Percentiles rank a stretch among this genome's conserved stretches.
phyloP scores from a whole-genome alignment of 2,797 vertebrate species.

The Acridotheres tristis region DNA sequence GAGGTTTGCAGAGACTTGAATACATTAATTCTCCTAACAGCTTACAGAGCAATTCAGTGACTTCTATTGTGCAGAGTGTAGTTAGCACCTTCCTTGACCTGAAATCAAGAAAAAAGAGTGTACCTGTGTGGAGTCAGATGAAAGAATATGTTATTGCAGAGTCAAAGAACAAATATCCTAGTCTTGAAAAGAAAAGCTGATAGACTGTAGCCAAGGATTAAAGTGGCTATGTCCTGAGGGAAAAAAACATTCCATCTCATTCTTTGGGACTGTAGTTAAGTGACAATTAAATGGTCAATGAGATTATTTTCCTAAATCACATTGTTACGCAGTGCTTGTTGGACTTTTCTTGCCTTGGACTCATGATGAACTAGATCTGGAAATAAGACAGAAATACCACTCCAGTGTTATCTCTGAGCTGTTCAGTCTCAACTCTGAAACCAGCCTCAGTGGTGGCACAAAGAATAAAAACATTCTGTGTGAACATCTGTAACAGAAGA shows the following conservation, averaged over 20 bases:
- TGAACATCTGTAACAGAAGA: not conserved
- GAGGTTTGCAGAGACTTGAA: constrained; percentile 21
- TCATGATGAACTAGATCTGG: not conserved
- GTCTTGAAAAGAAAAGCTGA: not conserved
- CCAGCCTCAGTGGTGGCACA: not conserved
- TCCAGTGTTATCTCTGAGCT: not conserved
- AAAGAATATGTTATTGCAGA: not conserved
- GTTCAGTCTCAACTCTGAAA: not conserved
- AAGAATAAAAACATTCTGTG: not conserved
- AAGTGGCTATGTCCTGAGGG: not conserved
- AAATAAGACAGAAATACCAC: not conserved
- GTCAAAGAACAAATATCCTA: not conserved
- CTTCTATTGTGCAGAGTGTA: not conserved
- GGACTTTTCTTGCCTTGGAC: not conserved
- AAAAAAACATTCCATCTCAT: not conserved
- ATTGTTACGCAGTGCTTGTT: not conserved
- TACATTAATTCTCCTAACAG: constrained; percentile 46
- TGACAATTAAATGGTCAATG: not conserved
- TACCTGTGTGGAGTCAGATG: not conserved
- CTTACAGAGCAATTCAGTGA: not conserved
- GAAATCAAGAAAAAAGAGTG: not conserved
- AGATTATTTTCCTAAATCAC: not conserved
- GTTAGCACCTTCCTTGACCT: not conserved
- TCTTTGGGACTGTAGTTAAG: not conserved
- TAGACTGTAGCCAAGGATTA: not conserved